Conservation (phyloP, 1,140 invertebrate genomes). For the Vanessa tameamea region DNA sequence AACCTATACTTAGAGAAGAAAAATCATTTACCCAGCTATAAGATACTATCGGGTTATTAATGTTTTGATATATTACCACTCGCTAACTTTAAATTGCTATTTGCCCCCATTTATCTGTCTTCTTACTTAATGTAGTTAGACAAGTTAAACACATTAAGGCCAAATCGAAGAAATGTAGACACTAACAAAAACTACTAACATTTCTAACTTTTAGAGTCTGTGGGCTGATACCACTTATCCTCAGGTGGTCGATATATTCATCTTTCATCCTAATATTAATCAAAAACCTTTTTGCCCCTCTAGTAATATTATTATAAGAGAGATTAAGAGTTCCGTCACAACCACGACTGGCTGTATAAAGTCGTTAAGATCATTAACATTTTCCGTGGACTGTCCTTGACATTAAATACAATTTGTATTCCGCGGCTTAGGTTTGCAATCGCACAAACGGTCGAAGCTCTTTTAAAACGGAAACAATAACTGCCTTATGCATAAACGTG, state of each 20-base stretch:
- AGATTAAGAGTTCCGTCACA: constrained; percentile 32
- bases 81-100: no score
- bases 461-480: constrained; percentile 25
- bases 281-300: background rate
- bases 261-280: background rate
- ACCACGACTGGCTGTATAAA: constrained; percentile 34
- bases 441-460: constrained; percentile 29
- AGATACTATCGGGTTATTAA: no score
- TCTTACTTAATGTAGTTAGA: no score
- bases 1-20: no score
- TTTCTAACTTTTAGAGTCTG: no score
- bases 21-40: no score
- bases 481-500: background rate
- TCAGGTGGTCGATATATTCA: background rate
- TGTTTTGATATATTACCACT: no score
- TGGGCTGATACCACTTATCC: background rate
- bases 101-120: no score
- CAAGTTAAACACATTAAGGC: background rate
- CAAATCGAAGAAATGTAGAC: background rate
- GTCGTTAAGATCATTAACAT: constrained; percentile 33
- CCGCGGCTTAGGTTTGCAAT: constrained; percentile 25
- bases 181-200: background rate
- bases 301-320: constrained; percentile 24
- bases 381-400: constrained; percentile 32
- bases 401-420: constrained; percentile 37